phyloP scores from a whole-genome alignment of 2,797 vertebrate species.

The Salmo trutta region DNA sequence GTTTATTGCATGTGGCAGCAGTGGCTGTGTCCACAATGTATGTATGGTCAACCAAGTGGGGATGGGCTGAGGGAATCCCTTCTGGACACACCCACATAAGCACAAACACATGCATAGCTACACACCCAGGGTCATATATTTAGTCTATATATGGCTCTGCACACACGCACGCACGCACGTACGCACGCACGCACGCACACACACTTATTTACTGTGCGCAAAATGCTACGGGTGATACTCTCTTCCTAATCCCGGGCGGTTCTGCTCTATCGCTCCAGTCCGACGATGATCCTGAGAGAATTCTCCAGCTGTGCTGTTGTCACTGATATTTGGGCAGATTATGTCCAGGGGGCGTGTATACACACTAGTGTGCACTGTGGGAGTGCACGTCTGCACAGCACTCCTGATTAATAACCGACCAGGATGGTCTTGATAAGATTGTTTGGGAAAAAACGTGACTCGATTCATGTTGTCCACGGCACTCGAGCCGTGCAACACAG shows the following conservation, averaged over 20 bases:
- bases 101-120: neutral
- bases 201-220: neutral
- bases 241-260: neutral
- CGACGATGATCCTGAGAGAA: neutral
- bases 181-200: too few relatives aligned
- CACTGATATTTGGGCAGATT: slow-evolving; percentile 10
- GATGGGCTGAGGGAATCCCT: neutral
- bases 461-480: neutral
- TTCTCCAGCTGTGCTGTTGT: slow-evolving; percentile 8
- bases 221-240: neutral
- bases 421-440: neutral
- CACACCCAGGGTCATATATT: neutral
- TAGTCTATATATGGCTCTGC: neutral
- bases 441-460: neutral
- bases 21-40: neutral
- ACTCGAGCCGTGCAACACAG: neutral
- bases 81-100: neutral
- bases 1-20: neutral
- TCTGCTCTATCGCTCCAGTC: neutral
- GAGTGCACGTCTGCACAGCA: neutral
- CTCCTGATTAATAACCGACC: neutral
- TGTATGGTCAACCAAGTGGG: neutral
- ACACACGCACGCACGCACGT: neutral
- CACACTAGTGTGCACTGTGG: neutral
- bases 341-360: neutral